Conservation (phyloP, 2,113 vertebrate species). For the Formicarius rufipectus region DNA sequence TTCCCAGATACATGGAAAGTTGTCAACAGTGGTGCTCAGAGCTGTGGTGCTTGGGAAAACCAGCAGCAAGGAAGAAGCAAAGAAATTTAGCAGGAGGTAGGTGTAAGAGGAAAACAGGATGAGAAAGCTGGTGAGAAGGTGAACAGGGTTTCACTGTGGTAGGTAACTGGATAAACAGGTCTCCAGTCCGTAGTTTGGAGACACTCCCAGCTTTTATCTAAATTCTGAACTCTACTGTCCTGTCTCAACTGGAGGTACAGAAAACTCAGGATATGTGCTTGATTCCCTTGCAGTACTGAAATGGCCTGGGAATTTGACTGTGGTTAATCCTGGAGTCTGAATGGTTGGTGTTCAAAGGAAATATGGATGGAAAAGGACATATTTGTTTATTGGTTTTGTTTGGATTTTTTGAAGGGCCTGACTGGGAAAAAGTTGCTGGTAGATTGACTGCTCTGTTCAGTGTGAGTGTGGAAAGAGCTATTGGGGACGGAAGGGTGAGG, state of each 20-base stretch:
- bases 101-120: background rate
- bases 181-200: background rate
- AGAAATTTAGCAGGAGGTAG: background rate
- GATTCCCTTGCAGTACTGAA: background rate
- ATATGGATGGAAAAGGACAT: rapidly evolving
- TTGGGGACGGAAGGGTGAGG: background rate
- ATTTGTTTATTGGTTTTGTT: background rate
- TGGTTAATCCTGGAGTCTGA: background rate
- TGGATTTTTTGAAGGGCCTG: background rate
- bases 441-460: background rate
- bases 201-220: background rate
- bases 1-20: background rate
- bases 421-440: background rate
- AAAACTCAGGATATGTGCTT: background rate
- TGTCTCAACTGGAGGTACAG: background rate
- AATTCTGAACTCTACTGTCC: background rate
- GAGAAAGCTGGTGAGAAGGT: background rate
- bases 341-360: background rate
- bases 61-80: background rate
- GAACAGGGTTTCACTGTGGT: background rate
- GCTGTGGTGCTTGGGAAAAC: background rate
- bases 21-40: background rate
- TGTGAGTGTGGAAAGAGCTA: background rate
- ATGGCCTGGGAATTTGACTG: background rate
- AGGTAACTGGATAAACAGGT: background rate